Conservation (phyloP, 2,888 invertebrate genomes). For the Eutolmus rufibarbis region DNA sequence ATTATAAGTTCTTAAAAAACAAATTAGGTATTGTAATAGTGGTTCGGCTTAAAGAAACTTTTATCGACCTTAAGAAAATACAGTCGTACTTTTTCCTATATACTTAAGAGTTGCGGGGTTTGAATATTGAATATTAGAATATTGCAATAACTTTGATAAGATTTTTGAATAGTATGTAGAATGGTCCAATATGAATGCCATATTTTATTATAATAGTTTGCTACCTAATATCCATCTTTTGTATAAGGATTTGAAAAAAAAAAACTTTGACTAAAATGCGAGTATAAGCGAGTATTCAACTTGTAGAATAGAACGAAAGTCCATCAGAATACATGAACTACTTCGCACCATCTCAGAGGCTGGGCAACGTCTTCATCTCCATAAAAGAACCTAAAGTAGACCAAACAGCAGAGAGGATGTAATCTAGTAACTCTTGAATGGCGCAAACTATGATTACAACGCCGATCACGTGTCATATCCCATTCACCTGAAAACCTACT, state of each 20-base stretch:
- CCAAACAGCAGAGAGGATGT: neutral
- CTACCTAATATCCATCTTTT: neutral
- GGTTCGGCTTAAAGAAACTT: too few relatives aligned
- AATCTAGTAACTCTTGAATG: neutral
- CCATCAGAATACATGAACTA: neutral
- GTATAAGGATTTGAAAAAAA: neutral
- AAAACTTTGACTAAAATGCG: neutral
- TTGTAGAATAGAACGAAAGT: neutral
- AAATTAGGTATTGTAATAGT: too few relatives aligned
- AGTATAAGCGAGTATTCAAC: neutral
- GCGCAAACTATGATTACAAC: neutral
- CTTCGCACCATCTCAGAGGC: neutral
- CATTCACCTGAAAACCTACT: slow-evolving; percentile 27
- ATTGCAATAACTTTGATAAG: neutral
- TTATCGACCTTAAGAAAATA: too few relatives aligned
- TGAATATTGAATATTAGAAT: neutral
- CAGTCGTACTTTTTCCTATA: too few relatives aligned
- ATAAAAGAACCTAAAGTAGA: neutral
- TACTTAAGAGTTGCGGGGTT: too few relatives aligned
- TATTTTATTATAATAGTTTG: neutral
- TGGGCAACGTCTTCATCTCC: neutral
- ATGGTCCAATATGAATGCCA: neutral
- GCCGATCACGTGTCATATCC: slow-evolving; percentile 12
- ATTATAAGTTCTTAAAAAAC: too few relatives aligned
- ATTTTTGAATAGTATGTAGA: neutral